Evolutionary conservation across 2,888 invertebrate genomes (phyloP).

Genomic region (Heliothis peltigera): DNA sequence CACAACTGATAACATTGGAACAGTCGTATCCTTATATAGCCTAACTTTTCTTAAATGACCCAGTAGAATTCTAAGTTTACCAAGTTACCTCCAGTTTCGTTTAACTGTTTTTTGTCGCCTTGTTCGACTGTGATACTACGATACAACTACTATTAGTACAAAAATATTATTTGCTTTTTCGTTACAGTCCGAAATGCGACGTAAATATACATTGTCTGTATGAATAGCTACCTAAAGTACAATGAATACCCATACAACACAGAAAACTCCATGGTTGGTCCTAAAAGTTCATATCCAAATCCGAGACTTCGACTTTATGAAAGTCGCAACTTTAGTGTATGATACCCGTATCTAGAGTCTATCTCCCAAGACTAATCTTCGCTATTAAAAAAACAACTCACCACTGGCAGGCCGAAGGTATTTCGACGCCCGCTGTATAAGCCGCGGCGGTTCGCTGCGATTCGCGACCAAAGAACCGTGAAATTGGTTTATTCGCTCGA

Average conservation of each 20-base stretch:
- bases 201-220: too few relatives aligned
- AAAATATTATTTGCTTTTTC: background rate
- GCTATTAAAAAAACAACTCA: background rate
- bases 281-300: too few relatives aligned
- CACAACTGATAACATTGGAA: slow-evolving; percentile 1
- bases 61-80: slow-evolving; percentile 15
- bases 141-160: background rate
- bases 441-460: slow-evolving; percentile 76
- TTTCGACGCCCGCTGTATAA: slow-evolving; percentile 72
- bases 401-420: slow-evolving; percentile 29
- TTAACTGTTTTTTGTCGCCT: slow-evolving; percentile 35
- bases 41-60: slow-evolving; percentile 39
- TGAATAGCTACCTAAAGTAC: too few relatives aligned
- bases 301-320: too few relatives aligned
- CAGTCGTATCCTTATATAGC: slow-evolving; percentile 29
- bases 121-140: slow-evolving; percentile 20
- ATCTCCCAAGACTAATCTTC: background rate
- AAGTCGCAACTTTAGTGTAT: background rate
- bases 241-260: too few relatives aligned
- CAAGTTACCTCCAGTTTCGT: slow-evolving; percentile 30
- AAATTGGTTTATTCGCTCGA: slow-evolving; percentile 90
- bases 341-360: background rate
- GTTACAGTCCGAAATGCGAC: too few relatives aligned
- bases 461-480: slow-evolving; percentile 88
- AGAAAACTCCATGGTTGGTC: too few relatives aligned